phyloP scores from a whole-genome alignment of 1,140 invertebrate species.

The Vanessa tameamea region DNA sequence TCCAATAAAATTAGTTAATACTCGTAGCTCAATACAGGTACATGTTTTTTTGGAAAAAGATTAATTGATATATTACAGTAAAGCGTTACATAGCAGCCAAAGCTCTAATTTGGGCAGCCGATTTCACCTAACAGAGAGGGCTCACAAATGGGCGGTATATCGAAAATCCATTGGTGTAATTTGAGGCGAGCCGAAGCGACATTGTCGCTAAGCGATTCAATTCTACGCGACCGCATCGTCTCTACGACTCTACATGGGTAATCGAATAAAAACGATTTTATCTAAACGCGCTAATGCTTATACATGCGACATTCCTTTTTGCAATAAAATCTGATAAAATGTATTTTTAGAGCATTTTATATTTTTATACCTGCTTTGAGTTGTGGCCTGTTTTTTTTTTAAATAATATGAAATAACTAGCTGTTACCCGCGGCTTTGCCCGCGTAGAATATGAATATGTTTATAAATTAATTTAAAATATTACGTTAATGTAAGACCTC shows the following conservation, averaged over 20 bases:
- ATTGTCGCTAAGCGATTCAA: slow-evolving; percentile 69
- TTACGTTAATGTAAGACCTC: too few species aligned
- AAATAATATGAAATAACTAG: too few species aligned
- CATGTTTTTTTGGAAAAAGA: neutral
- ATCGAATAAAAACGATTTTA: slow-evolving; percentile 9
- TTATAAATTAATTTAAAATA: too few species aligned
- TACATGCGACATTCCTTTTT: neutral
- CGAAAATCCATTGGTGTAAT: slow-evolving; percentile 70
- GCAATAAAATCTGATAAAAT: neutral
- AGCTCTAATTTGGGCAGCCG: slow-evolving; percentile 45
- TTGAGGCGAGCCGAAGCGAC: slow-evolving; percentile 64
- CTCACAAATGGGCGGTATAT: slow-evolving; percentile 62
- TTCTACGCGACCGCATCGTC: slow-evolving; percentile 41
- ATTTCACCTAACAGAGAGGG: slow-evolving; percentile 57
- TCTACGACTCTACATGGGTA: slow-evolving; percentile 19
- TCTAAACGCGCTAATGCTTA: neutral
- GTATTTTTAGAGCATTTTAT: neutral
- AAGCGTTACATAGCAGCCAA: neutral
- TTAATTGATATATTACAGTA: neutral
- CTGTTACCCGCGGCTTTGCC: too few species aligned
- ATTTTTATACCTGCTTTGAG: too few species aligned
- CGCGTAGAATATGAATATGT: too few species aligned
- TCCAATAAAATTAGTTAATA: too few species aligned
- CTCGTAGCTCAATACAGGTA: too few species aligned
- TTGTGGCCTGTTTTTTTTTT: too few species aligned